Evolutionary conservation across 35 echinoderm and acorn worm species (phyloP).

Genomic region (Nesometra sesokonis): DNA sequence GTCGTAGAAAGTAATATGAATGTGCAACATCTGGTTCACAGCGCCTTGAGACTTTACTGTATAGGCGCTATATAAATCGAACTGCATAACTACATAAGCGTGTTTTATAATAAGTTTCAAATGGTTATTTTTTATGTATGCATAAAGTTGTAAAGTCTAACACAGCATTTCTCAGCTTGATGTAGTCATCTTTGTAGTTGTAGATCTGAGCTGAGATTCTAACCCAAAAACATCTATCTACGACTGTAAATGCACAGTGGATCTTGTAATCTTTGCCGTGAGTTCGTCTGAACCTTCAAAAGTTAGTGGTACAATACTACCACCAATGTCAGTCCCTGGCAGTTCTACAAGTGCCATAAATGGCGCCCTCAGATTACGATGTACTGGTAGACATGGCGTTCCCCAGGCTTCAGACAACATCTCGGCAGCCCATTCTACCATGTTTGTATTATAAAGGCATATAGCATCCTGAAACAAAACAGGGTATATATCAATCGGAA

Average conservation of each 20-base stretch:
- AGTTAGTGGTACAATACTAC: no score
- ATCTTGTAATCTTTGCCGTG: background rate
- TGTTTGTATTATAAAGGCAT: conserved; percentile 11
- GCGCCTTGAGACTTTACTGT: no score
- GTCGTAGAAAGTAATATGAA: no score
- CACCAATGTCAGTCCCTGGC: conserved; percentile 3
- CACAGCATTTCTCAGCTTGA: conserved; percentile 42
- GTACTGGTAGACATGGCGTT: conserved; percentile 16
- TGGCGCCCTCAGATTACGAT: conserved; percentile 40
- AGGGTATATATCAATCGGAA: no score
- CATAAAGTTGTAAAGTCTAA: conserved; percentile 28
- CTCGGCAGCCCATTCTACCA: conserved; percentile 42
- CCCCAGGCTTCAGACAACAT: conserved; percentile 74
- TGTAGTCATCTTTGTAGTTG: conserved; percentile 74
- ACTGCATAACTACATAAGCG: no score
- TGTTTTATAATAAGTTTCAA: no score
- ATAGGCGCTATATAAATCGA: no score
- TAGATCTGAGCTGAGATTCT: conserved; percentile 59
- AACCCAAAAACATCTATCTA: conserved; percentile 22
- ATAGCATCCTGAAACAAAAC: conserved; percentile 42
- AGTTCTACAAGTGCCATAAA: conserved; percentile 53
- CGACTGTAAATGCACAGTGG: background rate
- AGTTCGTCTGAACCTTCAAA: no score
- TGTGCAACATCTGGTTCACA: no score
- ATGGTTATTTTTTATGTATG: no score